Evolutionary conservation across 2,797 vertebrate species (phyloP).

Genomic region (Spinibarbus caldwelli): DNA sequence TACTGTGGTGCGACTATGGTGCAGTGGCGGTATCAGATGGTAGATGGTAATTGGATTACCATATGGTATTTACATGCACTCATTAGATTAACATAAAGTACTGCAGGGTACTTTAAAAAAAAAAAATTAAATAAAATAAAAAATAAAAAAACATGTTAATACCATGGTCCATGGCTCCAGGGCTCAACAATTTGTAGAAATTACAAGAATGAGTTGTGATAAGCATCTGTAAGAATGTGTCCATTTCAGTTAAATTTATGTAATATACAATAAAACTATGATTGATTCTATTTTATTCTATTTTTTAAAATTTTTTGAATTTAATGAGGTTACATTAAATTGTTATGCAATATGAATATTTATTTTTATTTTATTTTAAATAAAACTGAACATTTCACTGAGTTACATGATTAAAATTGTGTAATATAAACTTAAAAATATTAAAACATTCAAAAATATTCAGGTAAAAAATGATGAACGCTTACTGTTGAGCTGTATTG

Average conservation of each 20-base stretch:
- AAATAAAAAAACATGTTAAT: neutral
- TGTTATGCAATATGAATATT: no score
- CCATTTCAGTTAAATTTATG: neutral
- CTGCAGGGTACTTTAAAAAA: neutral
- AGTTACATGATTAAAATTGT: no score
- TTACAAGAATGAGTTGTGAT: neutral
- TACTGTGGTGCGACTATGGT: neutral
- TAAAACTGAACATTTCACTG: no score
- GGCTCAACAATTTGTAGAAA: neutral
- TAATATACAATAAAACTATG: no score
- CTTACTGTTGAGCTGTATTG: neutral
- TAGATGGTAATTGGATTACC: constrained; percentile 9
- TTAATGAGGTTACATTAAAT: no score
- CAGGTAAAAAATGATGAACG: neutral
- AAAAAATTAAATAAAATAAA: no score
- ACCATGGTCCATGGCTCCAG: neutral
- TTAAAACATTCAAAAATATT: no score
- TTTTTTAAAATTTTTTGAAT: no score
- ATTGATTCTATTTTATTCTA: no score
- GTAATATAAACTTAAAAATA: no score
- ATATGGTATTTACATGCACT: neutral
- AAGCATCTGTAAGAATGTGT: neutral
- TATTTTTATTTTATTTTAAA: no score
- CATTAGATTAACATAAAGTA: neutral
- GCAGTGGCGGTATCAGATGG: neutral